Percentiles rank a stretch among this genome's conserved stretches.
Evolutionary conservation across 2,113 vertebrate genomes (phyloP).

Genomic region (Polypterus senegalus): DNA sequence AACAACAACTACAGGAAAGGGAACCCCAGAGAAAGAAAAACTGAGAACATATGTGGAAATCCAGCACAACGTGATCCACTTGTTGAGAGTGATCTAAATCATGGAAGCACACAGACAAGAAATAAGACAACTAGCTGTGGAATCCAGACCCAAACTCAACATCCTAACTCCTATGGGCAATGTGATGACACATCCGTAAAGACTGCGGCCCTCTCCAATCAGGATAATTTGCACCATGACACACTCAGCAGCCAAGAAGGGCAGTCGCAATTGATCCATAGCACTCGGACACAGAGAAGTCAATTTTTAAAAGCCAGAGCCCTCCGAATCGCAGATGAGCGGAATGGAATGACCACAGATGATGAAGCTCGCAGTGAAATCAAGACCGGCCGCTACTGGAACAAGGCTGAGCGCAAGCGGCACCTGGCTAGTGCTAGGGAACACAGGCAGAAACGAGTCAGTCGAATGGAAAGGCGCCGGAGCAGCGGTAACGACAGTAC

Average conservation of each 20-base stretch:
- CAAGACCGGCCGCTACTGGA: conserved; percentile 50
- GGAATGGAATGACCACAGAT: conserved; percentile 48
- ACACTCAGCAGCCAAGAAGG: background rate
- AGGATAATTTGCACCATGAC: no score
- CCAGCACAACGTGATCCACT: no score
- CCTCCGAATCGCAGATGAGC: conserved; percentile 40
- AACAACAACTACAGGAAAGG: no score
- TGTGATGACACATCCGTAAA: no score
- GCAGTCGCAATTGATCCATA: background rate
- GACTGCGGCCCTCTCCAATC: no score
- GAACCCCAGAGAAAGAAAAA: no score
- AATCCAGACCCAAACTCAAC: no score
- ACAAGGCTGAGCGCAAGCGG: conserved; percentile 47
- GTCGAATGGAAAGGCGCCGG: conserved; percentile 9
- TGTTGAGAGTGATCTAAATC: no score
- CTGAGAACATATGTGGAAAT: no score
- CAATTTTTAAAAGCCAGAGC: conserved; percentile 51
- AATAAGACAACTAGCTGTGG: no score
- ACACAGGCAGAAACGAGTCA: conserved; percentile 30
- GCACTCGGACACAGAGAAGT: conserved; percentile 36
- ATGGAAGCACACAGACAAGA: no score
- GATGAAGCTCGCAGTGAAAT: conserved; percentile 46
- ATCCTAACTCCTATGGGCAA: no score
- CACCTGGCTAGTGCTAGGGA: conserved; percentile 41
- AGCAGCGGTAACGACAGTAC: conserved; percentile 1